A percentile compares a stretch with the other conserved stretches of the same genome.
These are phyloP conservation scores for Polietes domitor DNA, from an alignment of 2,888 invertebrate species.

Conservation along the genomic window DNA sequence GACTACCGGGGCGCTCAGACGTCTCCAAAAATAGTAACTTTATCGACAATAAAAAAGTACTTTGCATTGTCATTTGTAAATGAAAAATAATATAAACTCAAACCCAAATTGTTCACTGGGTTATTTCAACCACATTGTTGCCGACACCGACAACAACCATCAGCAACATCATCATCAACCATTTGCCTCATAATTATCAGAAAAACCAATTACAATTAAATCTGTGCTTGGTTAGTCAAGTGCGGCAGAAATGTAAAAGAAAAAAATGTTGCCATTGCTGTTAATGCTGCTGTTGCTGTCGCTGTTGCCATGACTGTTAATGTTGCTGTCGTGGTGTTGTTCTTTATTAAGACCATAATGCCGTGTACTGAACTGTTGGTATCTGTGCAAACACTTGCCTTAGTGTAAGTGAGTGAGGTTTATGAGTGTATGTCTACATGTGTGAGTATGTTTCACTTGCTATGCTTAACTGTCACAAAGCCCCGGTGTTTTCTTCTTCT, in stretches of 20 bases:
- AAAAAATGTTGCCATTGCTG: not conserved
- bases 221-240: conserved; percentile 76
- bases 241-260: conserved; percentile 57
- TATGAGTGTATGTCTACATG: no score
- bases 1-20: no score
- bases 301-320: not conserved
- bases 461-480: no score
- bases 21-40: no score
- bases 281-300: not conserved
- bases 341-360: conserved; percentile 11
- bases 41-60: no score
- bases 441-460: no score
- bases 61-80: no score
- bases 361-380: not conserved
- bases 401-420: not conserved
- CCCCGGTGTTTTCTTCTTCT: no score
- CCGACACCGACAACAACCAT: not conserved
- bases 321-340: not conserved
- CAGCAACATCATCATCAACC: not conserved
- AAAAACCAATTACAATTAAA: conserved; percentile 74
- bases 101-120: not conserved
- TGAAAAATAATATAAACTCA: no score
- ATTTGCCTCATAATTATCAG: conserved; percentile 28
- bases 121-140: not conserved
- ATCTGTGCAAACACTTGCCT: not conserved